Conservation (phyloP, 2,113 vertebrate species). For the Dolichotis patagonum region DNA sequence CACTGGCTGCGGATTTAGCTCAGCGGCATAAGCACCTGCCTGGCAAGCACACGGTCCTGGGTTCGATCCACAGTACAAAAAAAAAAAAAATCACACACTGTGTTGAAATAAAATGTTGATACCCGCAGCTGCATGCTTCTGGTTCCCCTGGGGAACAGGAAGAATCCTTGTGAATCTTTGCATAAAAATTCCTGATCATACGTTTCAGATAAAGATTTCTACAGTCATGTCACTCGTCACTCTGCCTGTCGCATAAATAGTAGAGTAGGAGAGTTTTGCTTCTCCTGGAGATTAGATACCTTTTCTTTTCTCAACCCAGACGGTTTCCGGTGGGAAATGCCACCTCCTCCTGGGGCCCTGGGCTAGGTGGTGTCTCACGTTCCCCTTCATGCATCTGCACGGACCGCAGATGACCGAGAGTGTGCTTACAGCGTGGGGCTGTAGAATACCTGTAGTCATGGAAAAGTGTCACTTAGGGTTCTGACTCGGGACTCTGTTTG, state of each 20-base stretch:
- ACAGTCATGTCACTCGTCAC: neutral
- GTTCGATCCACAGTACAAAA: no score
- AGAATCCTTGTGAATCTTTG: neutral
- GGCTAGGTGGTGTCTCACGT: neutral
- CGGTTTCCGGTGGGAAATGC: neutral
- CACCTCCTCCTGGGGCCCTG: neutral
- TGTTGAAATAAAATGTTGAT: neutral
- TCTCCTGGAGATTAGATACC: neutral
- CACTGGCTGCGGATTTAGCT: no score
- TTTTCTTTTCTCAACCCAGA: neutral
- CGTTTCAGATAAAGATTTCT: neutral
- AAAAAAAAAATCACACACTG: no score
- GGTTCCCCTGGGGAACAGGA: neutral
- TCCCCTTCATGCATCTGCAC: no score
- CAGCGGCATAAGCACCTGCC: no score
- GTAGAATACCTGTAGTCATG: rapidly evolving
- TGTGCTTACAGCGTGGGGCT: neutral
- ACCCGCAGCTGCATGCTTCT: neutral
- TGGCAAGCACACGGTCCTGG: no score
- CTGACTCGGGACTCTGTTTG: neutral
- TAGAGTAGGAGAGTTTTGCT: neutral
- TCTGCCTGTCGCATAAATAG: neutral
- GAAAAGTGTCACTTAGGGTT: neutral
- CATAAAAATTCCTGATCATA: neutral
- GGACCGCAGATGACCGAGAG: no score